Conservation (phyloP, 2,888 invertebrate genomes). For the Chorisops tibialis region DNA sequence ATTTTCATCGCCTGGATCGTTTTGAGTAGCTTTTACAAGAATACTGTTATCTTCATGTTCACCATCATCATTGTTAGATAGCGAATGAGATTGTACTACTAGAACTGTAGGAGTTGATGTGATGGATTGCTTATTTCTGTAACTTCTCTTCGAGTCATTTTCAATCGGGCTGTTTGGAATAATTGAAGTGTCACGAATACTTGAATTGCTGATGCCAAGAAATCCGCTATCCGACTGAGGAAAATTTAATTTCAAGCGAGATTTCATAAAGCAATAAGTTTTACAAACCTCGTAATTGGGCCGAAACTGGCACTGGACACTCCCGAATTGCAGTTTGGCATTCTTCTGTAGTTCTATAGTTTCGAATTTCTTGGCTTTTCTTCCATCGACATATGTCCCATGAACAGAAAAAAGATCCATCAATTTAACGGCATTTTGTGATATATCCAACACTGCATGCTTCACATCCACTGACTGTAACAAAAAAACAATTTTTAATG, state of each 20-base stretch:
- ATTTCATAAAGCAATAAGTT: not conserved
- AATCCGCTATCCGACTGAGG: constrained; percentile 23
- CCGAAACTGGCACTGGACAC: constrained; percentile 16
- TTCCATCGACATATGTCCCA: constrained; percentile 37
- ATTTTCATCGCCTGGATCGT: constrained; percentile 5
- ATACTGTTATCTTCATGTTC: constrained; percentile 33
- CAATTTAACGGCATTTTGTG: constrained; percentile 27
- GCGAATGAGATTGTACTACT: not conserved
- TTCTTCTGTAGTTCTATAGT: constrained; percentile 25
- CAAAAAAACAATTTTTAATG: not conserved
- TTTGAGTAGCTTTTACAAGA: constrained; percentile 39
- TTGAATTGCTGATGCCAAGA: constrained; percentile 4
- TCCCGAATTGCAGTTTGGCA: constrained; percentile 33
- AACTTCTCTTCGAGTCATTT: not conserved
- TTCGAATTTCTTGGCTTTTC: constrained; percentile 27
- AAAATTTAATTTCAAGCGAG: not conserved
- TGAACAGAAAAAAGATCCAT: constrained; percentile 35
- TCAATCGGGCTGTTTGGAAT: constrained; percentile 21
- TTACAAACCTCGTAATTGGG: constrained; percentile 13
- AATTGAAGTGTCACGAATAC: constrained; percentile 8
- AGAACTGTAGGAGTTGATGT: not conserved
- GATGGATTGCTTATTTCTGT: not conserved
- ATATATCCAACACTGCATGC: constrained; percentile 35
- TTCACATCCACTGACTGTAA: constrained; percentile 35
- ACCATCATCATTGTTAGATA: not conserved